Base-by-base conservation (phyloP, 64 coral and sea anemone species). In the Montipora cactus region DNA sequence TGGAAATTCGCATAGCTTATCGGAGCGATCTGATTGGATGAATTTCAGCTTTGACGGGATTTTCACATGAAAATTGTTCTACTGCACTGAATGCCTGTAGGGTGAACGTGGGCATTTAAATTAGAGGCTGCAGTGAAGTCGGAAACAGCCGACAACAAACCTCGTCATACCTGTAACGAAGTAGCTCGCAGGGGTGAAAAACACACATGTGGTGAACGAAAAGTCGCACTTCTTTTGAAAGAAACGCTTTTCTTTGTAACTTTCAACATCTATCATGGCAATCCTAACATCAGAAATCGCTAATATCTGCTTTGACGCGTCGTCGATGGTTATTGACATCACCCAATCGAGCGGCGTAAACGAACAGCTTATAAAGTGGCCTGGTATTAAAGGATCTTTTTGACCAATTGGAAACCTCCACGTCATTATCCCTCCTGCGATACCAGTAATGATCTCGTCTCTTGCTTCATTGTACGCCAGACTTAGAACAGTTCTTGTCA, bases 401-500 rank as follows among this genome's bases (percentile, higher is more conserved):
- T 99, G 95, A 14, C 91, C 94, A 79, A 94, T 87, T 1, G 98
- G 89, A 46, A 99, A 99, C 83, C 89, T 85, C 98, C 98, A 99
- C 58, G 91, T 96, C 28, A 90, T 94, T 7, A 99, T 80, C n/a
- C 92, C 95, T 4, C 98, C 98, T 66, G 89, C 87, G 49, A 96
- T 70, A 9, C 98, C 98, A 44, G 89, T 79, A 49, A 99, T 76
- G 21, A 99, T 84, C 59, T 99, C 98, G 77, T 99, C 98, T 74
- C 95, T 88, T 46, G 59, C 79, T 37, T 88, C 92, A 87, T 99
- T 99, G 52, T 99, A 99, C 4, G 91, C 79, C 47, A 99, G 84
- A 58, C 94, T 94, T 12, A 96, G 83, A 13, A 99, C 64, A 11
- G 95, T 99, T 87, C 79, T 88, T n/a, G 76, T 89, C 18, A 79